These are phyloP conservation scores for Lophotis ruficrista DNA, from an alignment of 2,113 vertebrate species.

Conservation along the genomic window DNA sequence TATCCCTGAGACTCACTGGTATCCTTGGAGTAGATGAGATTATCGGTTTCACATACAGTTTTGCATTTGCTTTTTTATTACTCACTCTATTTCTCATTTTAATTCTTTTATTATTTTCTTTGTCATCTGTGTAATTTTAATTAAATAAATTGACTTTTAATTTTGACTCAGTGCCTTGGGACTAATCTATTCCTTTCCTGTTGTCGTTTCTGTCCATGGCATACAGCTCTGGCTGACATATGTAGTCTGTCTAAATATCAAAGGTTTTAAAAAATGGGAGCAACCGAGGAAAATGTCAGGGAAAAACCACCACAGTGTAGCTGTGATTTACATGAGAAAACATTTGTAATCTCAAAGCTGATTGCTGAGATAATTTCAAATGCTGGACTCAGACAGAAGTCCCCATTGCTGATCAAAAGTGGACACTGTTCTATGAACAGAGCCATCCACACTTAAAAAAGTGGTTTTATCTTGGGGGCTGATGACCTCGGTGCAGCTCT, in stretches of 20 bases:
- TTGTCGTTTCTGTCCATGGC: conserved; percentile 8
- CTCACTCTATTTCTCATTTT: neutral
- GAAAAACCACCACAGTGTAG: neutral
- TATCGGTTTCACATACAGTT: accelerated
- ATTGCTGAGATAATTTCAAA: neutral
- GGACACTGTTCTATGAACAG: neutral
- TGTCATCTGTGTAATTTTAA: neutral
- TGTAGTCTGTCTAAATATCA: conserved; percentile 29
- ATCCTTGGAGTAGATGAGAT: neutral
- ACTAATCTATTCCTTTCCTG: conserved; percentile 9
- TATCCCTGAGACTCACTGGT: neutral
- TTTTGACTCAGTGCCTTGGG: conserved; percentile 11
- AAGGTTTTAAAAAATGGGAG: neutral
- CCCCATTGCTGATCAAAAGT: neutral
- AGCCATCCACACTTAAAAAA: neutral
- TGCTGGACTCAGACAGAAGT: neutral
- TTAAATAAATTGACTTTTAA: conserved; percentile 19
- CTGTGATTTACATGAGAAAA: neutral
- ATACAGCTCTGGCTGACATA: conserved; percentile 22
- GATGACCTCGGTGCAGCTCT: neutral
- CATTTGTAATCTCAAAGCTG: neutral
- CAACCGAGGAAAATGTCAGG: neutral
- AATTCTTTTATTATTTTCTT: neutral
- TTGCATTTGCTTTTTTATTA: neutral
- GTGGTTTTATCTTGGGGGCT: neutral